Conservation (phyloP, 2,888 invertebrate genomes). For the Subacronicta megacephala region DNA sequence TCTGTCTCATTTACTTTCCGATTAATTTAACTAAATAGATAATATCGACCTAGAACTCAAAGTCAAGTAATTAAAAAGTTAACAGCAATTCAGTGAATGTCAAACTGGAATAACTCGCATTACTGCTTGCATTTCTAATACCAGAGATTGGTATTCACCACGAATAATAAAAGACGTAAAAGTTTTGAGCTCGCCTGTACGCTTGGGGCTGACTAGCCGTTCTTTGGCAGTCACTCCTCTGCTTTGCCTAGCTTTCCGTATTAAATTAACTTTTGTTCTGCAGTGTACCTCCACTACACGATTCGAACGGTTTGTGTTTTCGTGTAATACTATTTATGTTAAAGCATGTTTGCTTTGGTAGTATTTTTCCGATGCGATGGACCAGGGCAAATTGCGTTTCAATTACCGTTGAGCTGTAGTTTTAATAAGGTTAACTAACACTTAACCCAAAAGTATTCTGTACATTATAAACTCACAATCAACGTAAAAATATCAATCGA, state of each 20-base stretch:
- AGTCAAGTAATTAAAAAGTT: background rate
- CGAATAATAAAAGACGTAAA: constrained; percentile 11
- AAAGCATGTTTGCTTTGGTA: constrained; percentile 24
- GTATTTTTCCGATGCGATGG: background rate
- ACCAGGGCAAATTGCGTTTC: background rate
- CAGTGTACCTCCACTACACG: constrained; percentile 47
- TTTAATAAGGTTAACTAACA: too few species aligned
- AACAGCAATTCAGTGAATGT: background rate
- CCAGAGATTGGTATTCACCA: constrained; percentile 17
- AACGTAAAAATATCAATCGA: too few species aligned
- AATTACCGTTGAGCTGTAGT: too few species aligned
- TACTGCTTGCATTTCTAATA: constrained; percentile 19
- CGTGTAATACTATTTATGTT: constrained; percentile 41
- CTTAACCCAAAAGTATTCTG: too few species aligned
- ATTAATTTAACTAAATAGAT: too few species aligned
- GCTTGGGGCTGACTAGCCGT: constrained; percentile 43
- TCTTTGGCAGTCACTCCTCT: constrained; percentile 47
- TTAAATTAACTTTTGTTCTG: constrained; percentile 62
- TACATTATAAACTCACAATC: too few species aligned
- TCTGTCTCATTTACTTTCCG: too few species aligned
- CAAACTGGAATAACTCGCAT: constrained; percentile 15
- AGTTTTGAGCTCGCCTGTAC: constrained; percentile 36
- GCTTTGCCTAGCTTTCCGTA: constrained; percentile 56
- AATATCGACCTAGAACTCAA: background rate
- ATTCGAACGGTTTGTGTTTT: constrained; percentile 34